Evolutionary conservation across 1,140 invertebrate species (phyloP), one percentile per base, ranked within the genome.

Genomic region (Anastatus disparis): DNA sequence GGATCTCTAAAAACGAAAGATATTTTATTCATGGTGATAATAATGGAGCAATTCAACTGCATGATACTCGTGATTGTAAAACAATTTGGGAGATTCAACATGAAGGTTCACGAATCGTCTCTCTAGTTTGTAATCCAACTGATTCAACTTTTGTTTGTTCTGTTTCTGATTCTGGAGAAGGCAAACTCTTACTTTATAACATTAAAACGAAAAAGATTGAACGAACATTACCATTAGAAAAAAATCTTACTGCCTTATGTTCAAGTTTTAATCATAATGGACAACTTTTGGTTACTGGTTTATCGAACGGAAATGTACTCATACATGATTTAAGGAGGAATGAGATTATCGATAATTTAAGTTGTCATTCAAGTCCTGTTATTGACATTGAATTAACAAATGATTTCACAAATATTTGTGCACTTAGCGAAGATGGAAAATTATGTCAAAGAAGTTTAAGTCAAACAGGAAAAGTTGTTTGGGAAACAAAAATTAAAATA

Each of bases 251-350:
- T 4, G 83, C 88, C 1, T 83, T 88, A 15, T 90, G 89, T 72
- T 89, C 87, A 42, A 82, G 87, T 0, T 91, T 90, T 76, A 92
- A 91, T 76, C 90, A 90, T 64, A 91, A 90, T 79, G 90, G 91
- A n/a, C 90, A 91, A 71, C 77, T 91, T 9, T 75, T 92, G 15
- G 84, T 91, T 10, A 87, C 88, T 29, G 91, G 90, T 20, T 82
- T 87, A 13, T 88, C 85, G 3, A 90, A 92, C 81, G 91, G 91
- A 6, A 85, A 85, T 59, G 85, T 91, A 40, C 79, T 88, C 35
- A 87, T 91, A 58, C 88, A 90, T 74, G 88, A 91, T 79, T 69
- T 90, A 9, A 78, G 88, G 53, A 84, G 88, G 68, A 86, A 85
- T 31, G 89, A 90, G 73, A 88, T 88, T 74, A 89, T 91, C 9